Evolutionary conservation across 2,797 vertebrate genomes (phyloP), one percentile per base, ranked within the genome.

Genomic region (Rallus crepitans): DNA sequence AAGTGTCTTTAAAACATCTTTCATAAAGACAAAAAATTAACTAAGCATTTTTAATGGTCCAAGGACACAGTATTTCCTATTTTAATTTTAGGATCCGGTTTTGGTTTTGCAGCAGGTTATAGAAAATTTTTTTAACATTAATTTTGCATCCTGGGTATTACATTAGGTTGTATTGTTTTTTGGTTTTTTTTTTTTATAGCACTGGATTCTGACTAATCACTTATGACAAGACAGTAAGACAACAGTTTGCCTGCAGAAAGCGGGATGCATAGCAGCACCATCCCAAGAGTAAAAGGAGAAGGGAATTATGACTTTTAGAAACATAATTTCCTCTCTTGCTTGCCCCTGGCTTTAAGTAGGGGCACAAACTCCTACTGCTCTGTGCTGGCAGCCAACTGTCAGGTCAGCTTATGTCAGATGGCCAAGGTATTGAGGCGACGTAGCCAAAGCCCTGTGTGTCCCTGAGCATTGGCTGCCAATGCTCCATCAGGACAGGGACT

Each of bases 191-290:
- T 95, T 91, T 93, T 95, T 84, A 83, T 82, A 92, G 88, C 71
- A 40, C 66, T 90, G 39, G 20, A 37, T 95, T 87, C 60, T 95
- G 70, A 93, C 81, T 97, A 95, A 96, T 94, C 70, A 75, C n/a
- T 94, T 90, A 65, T 65, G 93, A 96, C 95, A 97, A 89, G 85
- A 72, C 88, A 89, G 85, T 87, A 96, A 93, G 80, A 84, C 37
- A 94, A 76, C 79, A 80, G 40, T 93, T 94, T 85, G 91, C 95
- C 91, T 92, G 88, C 52, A 95, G 94, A 94, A 94, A 94, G 48
- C 21, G 48, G 56, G 59, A 91, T 94, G 77, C 40, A 73, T 87
- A 90, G 52, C 83, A 93, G 64, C 24, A 69, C 37, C 30, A 80
- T 76, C 92, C 88, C 71, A 89, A 60, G 50, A 95, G 90, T 78